Evolutionary conservation across 2,888 invertebrate genomes (phyloP), one percentile per base, ranked within the genome.

Genomic region (Chymomyza procnemis): DNA sequence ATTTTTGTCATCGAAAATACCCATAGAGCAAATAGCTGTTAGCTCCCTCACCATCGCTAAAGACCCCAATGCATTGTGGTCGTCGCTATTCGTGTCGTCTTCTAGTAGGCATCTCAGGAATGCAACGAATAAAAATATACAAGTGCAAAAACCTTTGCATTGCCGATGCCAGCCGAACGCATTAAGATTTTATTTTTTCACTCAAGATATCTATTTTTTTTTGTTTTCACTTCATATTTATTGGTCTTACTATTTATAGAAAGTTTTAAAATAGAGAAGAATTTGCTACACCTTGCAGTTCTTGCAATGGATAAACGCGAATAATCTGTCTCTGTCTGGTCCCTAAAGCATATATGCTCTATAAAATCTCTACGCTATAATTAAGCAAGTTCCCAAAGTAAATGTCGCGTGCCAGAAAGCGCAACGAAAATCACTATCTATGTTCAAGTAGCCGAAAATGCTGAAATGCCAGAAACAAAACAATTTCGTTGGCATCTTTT

Each of bases 121-220:
- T 87, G 85, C 75, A 71, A 64, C 65, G 76, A 71, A 78, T 73
- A 64, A 78, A 83, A 85, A 87, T 87, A 85, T 73, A 71, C 76
- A 85, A 85, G 87, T 87, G 85, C 87, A 87, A 85, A 87, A 86
- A 86, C 85, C 87, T 86, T 77, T 76, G 65, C 87, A 85, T 77
- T 76, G 65, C 71, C 50, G 64, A 14, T 58, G 34, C 34, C 50
- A 50, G n/a, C 16, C 50, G n/a, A 30, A 9, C 54, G 54, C 54
- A 54, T 54, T 54, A 54, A 19, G 26, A 26, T 26, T 6, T n/a
- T 26, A 22, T 22, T 22, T 22, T n/a, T n/a, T n/a, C n/a, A n/a
- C n/a, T n/a, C n/a, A n/a, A n/a, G 4, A 22, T 3, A 22, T 26
- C 12, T 34, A 2, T 34, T 34, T 12, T 41, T 41, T 41, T 41